Base-by-base conservation (phyloP, 2,888 invertebrate species). In the Ctenicera cuprea region DNA sequence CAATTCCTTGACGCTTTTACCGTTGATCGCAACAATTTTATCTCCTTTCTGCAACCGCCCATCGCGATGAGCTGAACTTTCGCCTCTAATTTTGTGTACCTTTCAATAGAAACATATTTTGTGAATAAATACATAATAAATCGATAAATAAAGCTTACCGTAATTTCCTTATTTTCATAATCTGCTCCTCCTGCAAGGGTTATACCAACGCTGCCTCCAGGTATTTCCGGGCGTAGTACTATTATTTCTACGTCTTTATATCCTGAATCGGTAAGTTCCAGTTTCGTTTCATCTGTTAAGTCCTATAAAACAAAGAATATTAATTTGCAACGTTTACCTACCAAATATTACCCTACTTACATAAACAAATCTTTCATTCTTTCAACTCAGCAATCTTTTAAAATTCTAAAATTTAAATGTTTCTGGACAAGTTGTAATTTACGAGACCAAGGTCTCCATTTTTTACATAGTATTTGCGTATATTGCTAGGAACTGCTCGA, bases 91-190 rank as follows among this genome's bases (percentile, higher is more conserved):
- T 87, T 96, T 94, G 87, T 97, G 95, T 77, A 97, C 93, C 95
- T 95, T 85, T 26, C 83, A 85, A 68, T 37, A 57, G 1, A 37
- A 33, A 11, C 33, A 18, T 33, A 54, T 54, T 37, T 5, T 18
- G 12, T 3, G 0, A 8, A 26, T 9, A 26, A n/a, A 52, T 18
- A 16, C 18, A 45, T n/a, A 16, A 16, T 4, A 5, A 18, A 12
- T 3, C 4, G 16, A n/a, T 14, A 1, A 14, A 14, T 1, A 5
- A 8, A 37, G 3, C 91, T 88, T 87, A 95, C 96, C 83, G 95
- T 96, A 78, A 97, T 95, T 87, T 96, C 95, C 88, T 96, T 97
- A 82, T 94, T 93, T 89, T 97, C 97, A 85, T 96, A 96, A 85
- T 97, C 97, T 16, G 93, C 92, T 64, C 97, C 97, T 72, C 97